Evolutionary conservation across 2,113 vertebrate species (phyloP).

Genomic region (Platichthys stellatus): DNA sequence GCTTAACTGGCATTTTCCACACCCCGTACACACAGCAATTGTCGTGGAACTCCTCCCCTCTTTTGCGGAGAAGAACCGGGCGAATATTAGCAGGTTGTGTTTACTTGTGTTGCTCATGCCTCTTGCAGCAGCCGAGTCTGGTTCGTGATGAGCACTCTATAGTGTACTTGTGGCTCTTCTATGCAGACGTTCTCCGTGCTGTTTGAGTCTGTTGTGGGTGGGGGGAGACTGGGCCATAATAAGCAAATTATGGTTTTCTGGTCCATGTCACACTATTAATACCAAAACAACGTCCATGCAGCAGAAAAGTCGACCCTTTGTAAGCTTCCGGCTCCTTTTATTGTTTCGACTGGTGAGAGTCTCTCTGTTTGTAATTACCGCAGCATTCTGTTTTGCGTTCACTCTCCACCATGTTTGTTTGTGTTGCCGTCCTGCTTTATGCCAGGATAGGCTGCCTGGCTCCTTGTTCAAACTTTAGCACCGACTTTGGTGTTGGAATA

Average conservation of each 20-base stretch:
- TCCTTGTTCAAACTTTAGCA: not conserved
- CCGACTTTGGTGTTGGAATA: not conserved
- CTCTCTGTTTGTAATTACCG: not conserved
- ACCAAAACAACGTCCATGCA: not conserved
- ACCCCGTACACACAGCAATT: too few species aligned
- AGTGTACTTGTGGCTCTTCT: not conserved
- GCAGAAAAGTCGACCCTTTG: not conserved
- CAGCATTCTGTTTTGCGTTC: not conserved
- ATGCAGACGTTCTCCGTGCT: not conserved
- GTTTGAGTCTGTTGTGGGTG: not conserved
- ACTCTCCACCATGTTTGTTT: not conserved
- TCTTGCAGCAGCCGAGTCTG: not conserved
- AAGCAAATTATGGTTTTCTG: not conserved
- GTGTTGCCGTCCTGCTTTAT: not conserved
- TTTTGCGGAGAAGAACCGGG: not conserved
- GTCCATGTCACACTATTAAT: not conserved
- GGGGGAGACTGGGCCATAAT: not conserved
- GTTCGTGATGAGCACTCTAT: not conserved
- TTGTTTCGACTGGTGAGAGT: not conserved
- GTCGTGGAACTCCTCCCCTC: not conserved
- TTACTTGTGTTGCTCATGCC: not conserved
- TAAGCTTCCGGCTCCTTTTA: not conserved
- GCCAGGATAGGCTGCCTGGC: not conserved
- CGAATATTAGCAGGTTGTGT: not conserved
- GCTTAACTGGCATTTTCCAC: too few species aligned